These are phyloP conservation scores for Limosa lapponica DNA, from an alignment of 2,797 vertebrate genomes.

Conservation along the genomic window DNA sequence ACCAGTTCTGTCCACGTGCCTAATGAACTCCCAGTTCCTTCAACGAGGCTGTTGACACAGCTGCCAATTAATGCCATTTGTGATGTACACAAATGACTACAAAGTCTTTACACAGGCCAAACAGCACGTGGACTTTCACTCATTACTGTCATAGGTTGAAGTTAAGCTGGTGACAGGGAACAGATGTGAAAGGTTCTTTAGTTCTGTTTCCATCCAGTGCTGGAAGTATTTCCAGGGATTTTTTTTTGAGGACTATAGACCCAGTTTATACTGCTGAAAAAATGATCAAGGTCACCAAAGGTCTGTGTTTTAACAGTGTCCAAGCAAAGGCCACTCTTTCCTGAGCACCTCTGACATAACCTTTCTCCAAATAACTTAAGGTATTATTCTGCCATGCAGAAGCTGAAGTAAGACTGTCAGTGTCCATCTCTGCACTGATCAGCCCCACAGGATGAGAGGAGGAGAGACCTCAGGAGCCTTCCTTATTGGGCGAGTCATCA, in stretches of 20 bases:
- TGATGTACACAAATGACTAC: slow-evolving; percentile 13
- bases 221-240: neutral
- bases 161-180: slow-evolving; percentile 21
- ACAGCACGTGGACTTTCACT: neutral
- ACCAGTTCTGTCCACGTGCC: neutral
- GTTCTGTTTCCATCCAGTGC: neutral
- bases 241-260: neutral
- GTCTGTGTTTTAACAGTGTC: neutral
- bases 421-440: neutral
- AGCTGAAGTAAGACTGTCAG: neutral
- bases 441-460: neutral
- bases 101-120: neutral
- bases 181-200: slow-evolving; percentile 23
- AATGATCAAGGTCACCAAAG: neutral
- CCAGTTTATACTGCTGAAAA: neutral
- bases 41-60: slow-evolving; percentile 50
- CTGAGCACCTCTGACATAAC: neutral
- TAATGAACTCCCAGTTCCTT: slow-evolving; percentile 14
- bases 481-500: neutral
- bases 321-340: neutral
- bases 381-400: neutral
- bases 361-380: neutral
- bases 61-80: slow-evolving; percentile 39
- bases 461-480: neutral
- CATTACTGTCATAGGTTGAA: slow-evolving; percentile 12